A percentile compares a stretch with the other conserved stretches of the same genome.
phyloP scores from a whole-genome alignment of 2,113 vertebrate genomes.

The Vidua macroura region DNA sequence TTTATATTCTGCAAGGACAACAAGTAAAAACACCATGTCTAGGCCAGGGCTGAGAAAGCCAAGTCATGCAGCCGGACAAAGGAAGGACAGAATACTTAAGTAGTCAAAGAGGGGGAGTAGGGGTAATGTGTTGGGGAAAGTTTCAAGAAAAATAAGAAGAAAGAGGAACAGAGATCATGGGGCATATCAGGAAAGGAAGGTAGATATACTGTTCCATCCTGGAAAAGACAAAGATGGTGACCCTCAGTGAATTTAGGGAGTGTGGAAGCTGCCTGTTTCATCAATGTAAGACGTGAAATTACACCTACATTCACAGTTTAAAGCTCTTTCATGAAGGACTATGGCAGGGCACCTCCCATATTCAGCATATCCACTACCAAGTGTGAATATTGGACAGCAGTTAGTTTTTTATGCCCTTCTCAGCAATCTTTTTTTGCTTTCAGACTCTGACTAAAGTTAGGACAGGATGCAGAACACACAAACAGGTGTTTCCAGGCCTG shows the following conservation, averaged over 20 bases:
- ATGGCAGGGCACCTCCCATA: neutral
- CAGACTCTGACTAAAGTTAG: neutral
- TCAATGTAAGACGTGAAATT: neutral
- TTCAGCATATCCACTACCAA: neutral
- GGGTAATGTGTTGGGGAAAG: neutral
- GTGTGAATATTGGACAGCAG: neutral
- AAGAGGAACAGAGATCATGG: neutral
- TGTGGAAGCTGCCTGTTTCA: neutral
- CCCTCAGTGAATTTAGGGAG: neutral
- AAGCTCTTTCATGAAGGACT: neutral
- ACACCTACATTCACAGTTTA: neutral
- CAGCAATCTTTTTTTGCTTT: neutral
- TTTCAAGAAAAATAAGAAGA: neutral
- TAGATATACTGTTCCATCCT: neutral
- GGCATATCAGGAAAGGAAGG: neutral
- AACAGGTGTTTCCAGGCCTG: neutral
- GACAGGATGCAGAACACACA: neutral
- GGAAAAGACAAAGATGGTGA: neutral
- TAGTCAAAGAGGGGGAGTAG: neutral
- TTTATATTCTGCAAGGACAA: neutral
- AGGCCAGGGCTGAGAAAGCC: neutral
- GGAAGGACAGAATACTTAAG: neutral
- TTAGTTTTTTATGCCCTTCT: neutral
- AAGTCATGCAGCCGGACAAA: neutral
- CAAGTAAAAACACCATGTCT: neutral